Evolutionary conservation across 2,113 vertebrate genomes (phyloP), one percentile per base, ranked within the genome.

Genomic region (Scomber colias): DNA sequence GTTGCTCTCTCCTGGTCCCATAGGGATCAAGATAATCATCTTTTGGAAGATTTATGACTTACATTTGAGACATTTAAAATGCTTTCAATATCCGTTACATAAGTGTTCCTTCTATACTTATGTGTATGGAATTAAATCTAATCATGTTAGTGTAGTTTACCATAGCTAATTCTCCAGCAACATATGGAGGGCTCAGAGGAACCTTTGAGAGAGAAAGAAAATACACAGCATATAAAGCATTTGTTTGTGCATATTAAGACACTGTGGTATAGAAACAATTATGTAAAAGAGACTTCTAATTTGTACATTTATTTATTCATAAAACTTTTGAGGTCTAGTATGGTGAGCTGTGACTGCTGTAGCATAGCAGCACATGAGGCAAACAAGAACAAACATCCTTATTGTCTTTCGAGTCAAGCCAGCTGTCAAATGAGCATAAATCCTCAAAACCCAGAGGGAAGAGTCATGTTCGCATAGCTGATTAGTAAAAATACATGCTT

Each of bases 401-500:
- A 27, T 27, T 2, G 24, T 27, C 24, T 27, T 27, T 27, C 3
- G 24, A 27, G 24, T 27, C 24, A 27, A 27, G 24, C 11, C 8
- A 55, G 17, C 44, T 31, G 17, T 27, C 15, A 62, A 67, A 35
- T 63, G 7, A 15, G 2, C 46, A 19, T 59, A 19, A 44, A 17
- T 9, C 4, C 19, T 48, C 15, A 70, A 44, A 35, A 49, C 15
- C 2, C 16, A 3, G 14, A 27, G 24, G 24, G 24, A 27, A 27
- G 24, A 27, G 24, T 27, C 24, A 27, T 27, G 24, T 48, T 76
- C 75, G 51, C 53, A 76, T 72, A 50, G 46, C 62, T 74, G 68
- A 85, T 82, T 61, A 82, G 65, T 63, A 40, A 54, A 63, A 19
- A 64, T 10, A 62, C 27, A 60, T 54, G 70, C 31, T 50, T 67